phyloP scores from a whole-genome alignment of 2,888 invertebrate genomes.

The Macroteleia sp. region DNA sequence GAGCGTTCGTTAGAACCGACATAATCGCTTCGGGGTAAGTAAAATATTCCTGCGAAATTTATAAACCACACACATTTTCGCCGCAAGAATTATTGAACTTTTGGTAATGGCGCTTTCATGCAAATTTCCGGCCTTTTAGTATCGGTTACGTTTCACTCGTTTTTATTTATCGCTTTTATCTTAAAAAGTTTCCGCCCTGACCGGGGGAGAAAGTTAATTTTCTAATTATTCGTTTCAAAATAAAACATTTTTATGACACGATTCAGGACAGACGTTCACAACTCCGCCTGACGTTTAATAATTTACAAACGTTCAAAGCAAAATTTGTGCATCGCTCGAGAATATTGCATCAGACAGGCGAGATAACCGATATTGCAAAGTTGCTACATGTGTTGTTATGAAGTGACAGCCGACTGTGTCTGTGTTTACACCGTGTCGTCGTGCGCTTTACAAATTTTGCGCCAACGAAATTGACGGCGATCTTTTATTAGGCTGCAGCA shows the following conservation, averaged over 20 bases:
- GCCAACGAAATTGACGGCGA: conserved; percentile 44
- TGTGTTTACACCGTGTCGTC: conserved; percentile 11
- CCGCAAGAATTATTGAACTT: conserved; percentile 52
- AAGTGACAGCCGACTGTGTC: conserved; percentile 39
- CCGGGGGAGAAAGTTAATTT: conserved; percentile 20
- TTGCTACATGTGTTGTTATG: conserved; percentile 14
- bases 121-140: conserved; percentile 32
- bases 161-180: conserved; percentile 51
- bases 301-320: conserved; percentile 36
- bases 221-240: conserved; percentile 24
- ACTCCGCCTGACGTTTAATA: conserved; percentile 33
- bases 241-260: background rate
- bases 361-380: conserved; percentile 51
- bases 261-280: background rate
- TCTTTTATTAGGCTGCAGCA: conserved; percentile 41
- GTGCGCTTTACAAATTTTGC: conserved; percentile 37
- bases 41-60: conserved; percentile 54
- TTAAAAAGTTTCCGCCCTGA: conserved; percentile 6
- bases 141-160: conserved; percentile 31
- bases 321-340: conserved; percentile 19
- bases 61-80: conserved; percentile 46
- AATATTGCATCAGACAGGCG: conserved; percentile 29
- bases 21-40: conserved; percentile 56
- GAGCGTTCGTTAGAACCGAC: conserved; percentile 63
- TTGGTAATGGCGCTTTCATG: conserved; percentile 51